Base-by-base conservation (phyloP, 1,140 invertebrate species). In the Euura lappo region DNA sequence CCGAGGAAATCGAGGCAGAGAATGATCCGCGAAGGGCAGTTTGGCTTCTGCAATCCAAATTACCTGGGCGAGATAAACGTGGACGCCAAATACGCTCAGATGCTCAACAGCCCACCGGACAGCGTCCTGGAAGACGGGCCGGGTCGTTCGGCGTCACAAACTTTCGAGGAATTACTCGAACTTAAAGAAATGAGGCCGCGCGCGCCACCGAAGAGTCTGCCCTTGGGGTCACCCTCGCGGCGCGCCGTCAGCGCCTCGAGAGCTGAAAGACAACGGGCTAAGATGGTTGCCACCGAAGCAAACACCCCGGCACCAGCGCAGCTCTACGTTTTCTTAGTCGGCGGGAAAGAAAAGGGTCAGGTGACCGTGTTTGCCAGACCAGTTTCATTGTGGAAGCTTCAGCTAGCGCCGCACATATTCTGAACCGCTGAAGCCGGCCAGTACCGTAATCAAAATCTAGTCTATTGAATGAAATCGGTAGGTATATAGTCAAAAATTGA, bases 1-100 rank as follows among this genome's bases (percentile, higher is more conserved):
- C 77, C 89, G 72, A 78, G 88, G 74, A 77, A 89, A 77, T 77
- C 83, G 78, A 75, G 86, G 60, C 44, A 72, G 2, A 85, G 81
- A 45, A 88, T 74, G 76, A 89, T 83, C 79, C 84, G 86, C 70
- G 83, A 90, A 10, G 88, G 89, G 1, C 88, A 88, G 43, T 91
- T 90, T 74, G 92, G 92, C 0, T 93, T 93, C 77, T 93, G 91
- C 72, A 94, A 94, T 81, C 93, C 93, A 2, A 93, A 94, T 77
- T 94, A 94, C 76, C 81, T 93, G 64, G 92, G 92, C 0, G 92
- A 93, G 72, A 89, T 91, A 28, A 72, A 84, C 88, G 77, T 79
- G 83, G 78, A 86, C 74, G 74, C 80, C 10, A 88, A 88, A 73
- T 88, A 86, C 69, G 88, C 86, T 0, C 88, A 88, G 68, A 79